Base-by-base conservation (phyloP, 2,113 vertebrate genomes). In the Chauna torquata region DNA sequence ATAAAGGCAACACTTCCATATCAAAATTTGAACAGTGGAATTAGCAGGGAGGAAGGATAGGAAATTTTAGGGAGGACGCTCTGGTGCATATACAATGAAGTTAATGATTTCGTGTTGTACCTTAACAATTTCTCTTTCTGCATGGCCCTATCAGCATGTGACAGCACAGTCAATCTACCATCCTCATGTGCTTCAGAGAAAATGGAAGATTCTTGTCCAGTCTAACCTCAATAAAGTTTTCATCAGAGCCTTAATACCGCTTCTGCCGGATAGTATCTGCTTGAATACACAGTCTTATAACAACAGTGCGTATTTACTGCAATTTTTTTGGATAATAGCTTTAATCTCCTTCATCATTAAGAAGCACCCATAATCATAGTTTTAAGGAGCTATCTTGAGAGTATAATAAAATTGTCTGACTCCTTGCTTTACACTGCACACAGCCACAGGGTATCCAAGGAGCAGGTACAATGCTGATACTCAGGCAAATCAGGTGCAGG, bases 141-240 rank as follows among this genome's bases (percentile, higher is more conserved):
- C 58, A 3, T 3, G 6, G 40, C 52, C 1, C 66, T 70, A 45
- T 24, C 1, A 11, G 57, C 2, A 2, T 25, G 24, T 0, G 15
- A 7, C 64, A 32, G 23, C 5, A 55, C 15, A 12, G 61, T 40
- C 64, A 62, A 40, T 70, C 80, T 6, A 25, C n/a, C n/a, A 24
- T 87, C 50, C 55, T 61, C 11, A 18, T 87, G 65, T 3, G 12
- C 52, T 72, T 52, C 49, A 10, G 57, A 54, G 57, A 64, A 94
- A 84, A 75, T 30, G 54, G 80, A 74, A 74, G 59, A 75, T 81
- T 61, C 70, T 76, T 85, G 89, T 87, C 87, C 89, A 52, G 47
- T 45, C 81, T 59, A 81, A 82, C 70, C 91, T 78, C 42, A 36
- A 52, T 75, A 40, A 47, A 82, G 64, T 91, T 93, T 91, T 94